A percentile compares a stretch with the other conserved stretches of the same genome.
These are phyloP conservation scores for Halcyon senegalensis DNA, from an alignment of 2,113 vertebrate species.

Conservation along the genomic window DNA sequence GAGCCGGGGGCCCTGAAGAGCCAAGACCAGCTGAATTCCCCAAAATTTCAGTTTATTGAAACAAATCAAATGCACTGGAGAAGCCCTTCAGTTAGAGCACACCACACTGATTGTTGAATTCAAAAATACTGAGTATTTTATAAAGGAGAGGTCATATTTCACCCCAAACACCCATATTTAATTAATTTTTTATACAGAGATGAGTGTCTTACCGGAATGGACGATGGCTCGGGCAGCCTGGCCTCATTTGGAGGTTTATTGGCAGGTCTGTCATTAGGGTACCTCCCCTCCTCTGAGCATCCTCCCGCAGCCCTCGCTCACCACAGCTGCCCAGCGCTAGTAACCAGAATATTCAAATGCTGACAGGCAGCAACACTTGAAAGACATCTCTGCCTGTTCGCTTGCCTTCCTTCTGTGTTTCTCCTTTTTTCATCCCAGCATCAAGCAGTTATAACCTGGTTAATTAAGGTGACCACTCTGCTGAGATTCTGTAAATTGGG, in stretches of 20 bases:
- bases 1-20: not conserved
- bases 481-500: not conserved
- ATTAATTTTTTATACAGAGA: not conserved
- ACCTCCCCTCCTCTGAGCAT: fast-evolving
- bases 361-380: fast-evolving
- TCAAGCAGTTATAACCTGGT: not conserved
- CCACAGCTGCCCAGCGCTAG: not conserved
- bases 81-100: not conserved
- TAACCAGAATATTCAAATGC: fast-evolving
- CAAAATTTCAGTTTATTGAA: not conserved
- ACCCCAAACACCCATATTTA: not conserved
- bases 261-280: not conserved
- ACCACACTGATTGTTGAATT: not conserved
- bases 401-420: not conserved
- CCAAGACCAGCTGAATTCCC: not conserved
- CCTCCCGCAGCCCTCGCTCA: fast-evolving
- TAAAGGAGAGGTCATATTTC: not conserved
- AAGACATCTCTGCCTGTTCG: not conserved
- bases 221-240: not conserved
- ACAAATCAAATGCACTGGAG: not conserved
- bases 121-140: no score
- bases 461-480: not conserved
- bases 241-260: not conserved
- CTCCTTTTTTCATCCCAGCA: not conserved
- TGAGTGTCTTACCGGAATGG: fast-evolving